phyloP scores from a whole-genome alignment of 2,888 invertebrate genomes.

The Encarsia formosa region DNA sequence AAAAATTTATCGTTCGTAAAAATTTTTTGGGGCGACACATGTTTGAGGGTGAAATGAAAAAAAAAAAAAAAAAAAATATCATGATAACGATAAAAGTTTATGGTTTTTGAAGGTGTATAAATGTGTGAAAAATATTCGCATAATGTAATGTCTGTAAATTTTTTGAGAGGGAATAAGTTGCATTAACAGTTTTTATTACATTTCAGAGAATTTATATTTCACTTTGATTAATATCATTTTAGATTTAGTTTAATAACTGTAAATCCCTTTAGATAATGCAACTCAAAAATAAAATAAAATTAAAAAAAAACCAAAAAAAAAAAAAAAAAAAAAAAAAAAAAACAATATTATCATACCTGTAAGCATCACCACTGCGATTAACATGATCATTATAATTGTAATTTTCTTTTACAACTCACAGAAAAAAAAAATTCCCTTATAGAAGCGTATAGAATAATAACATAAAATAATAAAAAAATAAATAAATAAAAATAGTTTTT shows the following conservation, averaged over 20 bases:
- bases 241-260: background rate
- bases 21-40: too few species aligned
- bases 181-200: slow-evolving; percentile 12
- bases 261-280: too few species aligned
- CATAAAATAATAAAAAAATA: slow-evolving; percentile 27
- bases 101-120: slow-evolving; percentile 10
- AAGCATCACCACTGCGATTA: background rate
- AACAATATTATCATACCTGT: too few species aligned
- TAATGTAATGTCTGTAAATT: slow-evolving; percentile 22
- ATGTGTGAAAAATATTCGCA: slow-evolving; percentile 20
- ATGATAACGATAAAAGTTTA: background rate
- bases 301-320: background rate
- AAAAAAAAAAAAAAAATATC: slow-evolving; percentile 8
- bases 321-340: background rate
- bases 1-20: too few species aligned
- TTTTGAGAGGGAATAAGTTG: slow-evolving; percentile 17
- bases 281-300: too few species aligned
- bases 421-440: slow-evolving; percentile 19
- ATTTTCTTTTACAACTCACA: slow-evolving; percentile 5
- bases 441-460: slow-evolving; percentile 34
- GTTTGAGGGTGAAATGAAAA: slow-evolving; percentile 7
- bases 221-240: slow-evolving; percentile 2
- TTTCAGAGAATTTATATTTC: background rate
- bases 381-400: slow-evolving; percentile 1
- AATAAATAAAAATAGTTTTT: slow-evolving; percentile 39